These are phyloP conservation scores for Propsilocerus akamusi DNA, from an alignment of 1,140 invertebrate genomes.

Conservation along the genomic window DNA sequence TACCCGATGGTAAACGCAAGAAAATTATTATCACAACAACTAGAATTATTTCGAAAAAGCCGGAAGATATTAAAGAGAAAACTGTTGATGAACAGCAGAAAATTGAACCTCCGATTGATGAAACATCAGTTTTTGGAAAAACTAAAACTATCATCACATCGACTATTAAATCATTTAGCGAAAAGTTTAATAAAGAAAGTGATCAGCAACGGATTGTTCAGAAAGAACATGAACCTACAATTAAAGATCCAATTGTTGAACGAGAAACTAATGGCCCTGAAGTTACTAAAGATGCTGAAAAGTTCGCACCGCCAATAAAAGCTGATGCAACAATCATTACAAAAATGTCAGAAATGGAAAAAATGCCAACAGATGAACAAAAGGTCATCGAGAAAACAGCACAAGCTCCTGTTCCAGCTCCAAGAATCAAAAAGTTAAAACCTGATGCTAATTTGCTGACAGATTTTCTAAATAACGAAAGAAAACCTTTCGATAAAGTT, in stretches of 20 bases:
- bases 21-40: not conserved
- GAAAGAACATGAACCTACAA: not conserved
- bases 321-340: not conserved
- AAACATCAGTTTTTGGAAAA: not conserved
- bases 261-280: not conserved
- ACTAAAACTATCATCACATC: not conserved
- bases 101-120: not conserved
- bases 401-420: not conserved
- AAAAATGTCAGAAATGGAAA: not conserved
- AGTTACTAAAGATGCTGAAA: not conserved
- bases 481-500: too few species aligned
- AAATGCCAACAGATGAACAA: too few species aligned
- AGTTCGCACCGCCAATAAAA: not conserved
- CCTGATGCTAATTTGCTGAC: too few species aligned
- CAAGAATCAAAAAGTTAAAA: not conserved
- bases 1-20: not conserved
- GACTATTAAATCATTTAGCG: not conserved
- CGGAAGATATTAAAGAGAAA: not conserved
- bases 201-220: too few species aligned
- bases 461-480: too few species aligned
- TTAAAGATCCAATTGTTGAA: not conserved
- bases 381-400: too few species aligned
- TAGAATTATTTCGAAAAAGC: not conserved
- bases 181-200: too few species aligned
- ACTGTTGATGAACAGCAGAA: not conserved